Evolutionary conservation across 2,888 invertebrate genomes (phyloP).

Genomic region (Aporophyla lueneburgensis): DNA sequence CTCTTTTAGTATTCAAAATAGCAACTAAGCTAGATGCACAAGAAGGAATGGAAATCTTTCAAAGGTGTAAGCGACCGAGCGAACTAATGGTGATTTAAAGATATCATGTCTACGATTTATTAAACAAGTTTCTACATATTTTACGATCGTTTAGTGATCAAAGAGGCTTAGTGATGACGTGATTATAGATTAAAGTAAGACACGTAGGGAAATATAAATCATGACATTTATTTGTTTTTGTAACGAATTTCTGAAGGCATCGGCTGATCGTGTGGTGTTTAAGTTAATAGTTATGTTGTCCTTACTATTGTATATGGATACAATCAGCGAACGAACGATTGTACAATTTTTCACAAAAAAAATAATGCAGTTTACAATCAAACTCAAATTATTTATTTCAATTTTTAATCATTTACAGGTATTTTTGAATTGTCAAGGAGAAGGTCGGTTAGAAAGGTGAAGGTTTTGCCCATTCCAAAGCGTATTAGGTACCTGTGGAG

Average conservation of each 20-base stretch:
- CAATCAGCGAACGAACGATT: no score
- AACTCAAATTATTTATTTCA: no score
- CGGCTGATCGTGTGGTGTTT: background rate
- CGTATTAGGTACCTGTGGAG: no score
- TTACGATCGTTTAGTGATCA: slow-evolving; percentile 3
- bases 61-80: background rate
- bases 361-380: no score
- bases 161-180: slow-evolving; percentile 10
- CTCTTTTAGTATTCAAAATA: background rate
- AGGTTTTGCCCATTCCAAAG: no score
- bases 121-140: slow-evolving; percentile 29
- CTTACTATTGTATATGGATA: no score
- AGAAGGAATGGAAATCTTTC: background rate
- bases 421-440: no score
- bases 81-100: slow-evolving; percentile 16
- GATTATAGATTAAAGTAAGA: background rate
- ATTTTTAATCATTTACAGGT: no score
- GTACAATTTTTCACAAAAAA: no score
- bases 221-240: background rate
- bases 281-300: no score
- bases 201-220: background rate
- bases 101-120: slow-evolving; percentile 16
- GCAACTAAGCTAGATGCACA: background rate
- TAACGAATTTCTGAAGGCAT: background rate
- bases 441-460: no score